Percentiles rank a stretch among this genome's conserved stretches.
Evolutionary conservation across 2,797 vertebrate species (phyloP).

Genomic region (Onychomys leucogaster): DNA sequence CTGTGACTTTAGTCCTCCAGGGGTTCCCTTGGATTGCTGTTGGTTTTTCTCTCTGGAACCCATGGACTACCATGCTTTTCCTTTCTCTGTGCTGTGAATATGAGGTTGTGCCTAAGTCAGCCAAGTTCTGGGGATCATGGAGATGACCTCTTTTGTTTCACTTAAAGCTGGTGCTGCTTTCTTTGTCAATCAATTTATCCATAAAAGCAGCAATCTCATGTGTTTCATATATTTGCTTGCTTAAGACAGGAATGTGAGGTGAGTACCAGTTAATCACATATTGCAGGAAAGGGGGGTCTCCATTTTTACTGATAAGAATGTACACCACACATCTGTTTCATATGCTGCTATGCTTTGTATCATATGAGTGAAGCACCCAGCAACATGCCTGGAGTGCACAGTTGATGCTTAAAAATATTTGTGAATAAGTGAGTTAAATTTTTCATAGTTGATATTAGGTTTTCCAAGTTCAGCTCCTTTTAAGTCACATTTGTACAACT

Average conservation of each 20-base stretch:
- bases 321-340: not conserved
- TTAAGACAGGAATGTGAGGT: not conserved
- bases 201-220: not conserved
- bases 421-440: not conserved
- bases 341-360: not conserved
- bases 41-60: not conserved
- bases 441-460: not conserved
- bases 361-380: not conserved
- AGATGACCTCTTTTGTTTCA: not conserved
- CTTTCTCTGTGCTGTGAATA: not conserved
- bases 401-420: not conserved
- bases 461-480: conserved; percentile 2
- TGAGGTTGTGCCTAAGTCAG: not conserved
- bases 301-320: not conserved
- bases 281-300: not conserved
- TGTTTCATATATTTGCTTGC: not conserved
- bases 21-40: too few species aligned
- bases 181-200: not conserved
- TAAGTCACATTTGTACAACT: not conserved
- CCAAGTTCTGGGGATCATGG: not conserved
- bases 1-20: not conserved
- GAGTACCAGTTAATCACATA: not conserved
- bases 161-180: not conserved
- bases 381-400: not conserved
- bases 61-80: not conserved